Evolutionary conservation across 2,797 vertebrate species (phyloP).

Genomic region (Salmo trutta): DNA sequence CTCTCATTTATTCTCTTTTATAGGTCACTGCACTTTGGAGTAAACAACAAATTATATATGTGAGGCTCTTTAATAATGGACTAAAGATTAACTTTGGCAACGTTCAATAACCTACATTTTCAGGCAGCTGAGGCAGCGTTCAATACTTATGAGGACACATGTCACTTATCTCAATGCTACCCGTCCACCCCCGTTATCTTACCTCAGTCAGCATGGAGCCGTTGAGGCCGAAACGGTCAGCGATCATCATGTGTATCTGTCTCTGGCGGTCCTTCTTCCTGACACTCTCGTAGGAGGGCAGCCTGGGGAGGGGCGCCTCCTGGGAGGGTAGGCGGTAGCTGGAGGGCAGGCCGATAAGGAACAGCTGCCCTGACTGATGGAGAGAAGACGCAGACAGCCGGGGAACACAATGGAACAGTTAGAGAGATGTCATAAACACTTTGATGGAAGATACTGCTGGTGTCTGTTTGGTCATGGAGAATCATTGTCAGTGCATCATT

Average conservation of each 20-base stretch:
- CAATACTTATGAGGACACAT: background rate
- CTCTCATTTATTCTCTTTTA: slow-evolving; percentile 22
- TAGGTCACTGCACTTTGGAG: background rate
- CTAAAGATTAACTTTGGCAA: background rate
- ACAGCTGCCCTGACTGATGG: slow-evolving; percentile 73
- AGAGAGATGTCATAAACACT: slow-evolving; percentile 13
- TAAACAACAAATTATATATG: slow-evolving; percentile 2
- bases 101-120: background rate
- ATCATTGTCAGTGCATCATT: background rate
- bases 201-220: slow-evolving; percentile 72
- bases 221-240: slow-evolving; percentile 79
- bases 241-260: slow-evolving; percentile 85
- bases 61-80: slow-evolving; percentile 9
- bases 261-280: slow-evolving; percentile 83
- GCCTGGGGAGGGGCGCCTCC: slow-evolving; percentile 71
- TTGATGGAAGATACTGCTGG: slow-evolving; percentile 19
- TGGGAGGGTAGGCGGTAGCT: slow-evolving; percentile 76
- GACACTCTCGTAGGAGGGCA: slow-evolving; percentile 83
- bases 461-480: background rate
- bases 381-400: slow-evolving; percentile 9
- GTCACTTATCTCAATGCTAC: no score
- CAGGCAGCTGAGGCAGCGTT: background rate
- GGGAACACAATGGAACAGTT: slow-evolving; percentile 19
- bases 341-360: slow-evolving; percentile 77
- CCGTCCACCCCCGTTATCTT: background rate